Percentiles rank a stretch among this genome's conserved stretches.
Evolutionary conservation across 1,140 invertebrate genomes (phyloP).

Genomic region (Macrotrachela quadricornifera): DNA sequence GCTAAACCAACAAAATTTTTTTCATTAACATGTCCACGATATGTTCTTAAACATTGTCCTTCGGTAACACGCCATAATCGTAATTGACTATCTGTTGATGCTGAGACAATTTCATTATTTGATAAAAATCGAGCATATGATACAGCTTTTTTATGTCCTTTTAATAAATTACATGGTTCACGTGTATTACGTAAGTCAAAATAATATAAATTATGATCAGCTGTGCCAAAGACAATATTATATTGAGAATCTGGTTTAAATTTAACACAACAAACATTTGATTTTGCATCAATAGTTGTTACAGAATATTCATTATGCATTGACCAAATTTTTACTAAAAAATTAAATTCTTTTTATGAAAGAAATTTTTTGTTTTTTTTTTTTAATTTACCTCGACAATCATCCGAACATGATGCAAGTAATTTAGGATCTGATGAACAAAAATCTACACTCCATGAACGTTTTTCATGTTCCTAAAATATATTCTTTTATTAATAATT

Average conservation of each 20-base stretch:
- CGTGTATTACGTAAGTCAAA: slow-evolving; percentile 73
- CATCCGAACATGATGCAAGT: slow-evolving; percentile 78
- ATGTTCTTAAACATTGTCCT: slow-evolving; percentile 54
- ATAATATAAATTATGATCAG: slow-evolving; percentile 88
- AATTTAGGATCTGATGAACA: slow-evolving; percentile 70
- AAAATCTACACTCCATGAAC: slow-evolving; percentile 90
- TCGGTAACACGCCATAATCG: slow-evolving; percentile 74
- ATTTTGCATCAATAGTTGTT: slow-evolving; percentile 62
- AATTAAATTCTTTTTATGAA: too few species aligned
- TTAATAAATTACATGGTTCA: slow-evolving; percentile 57
- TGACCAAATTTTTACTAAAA: slow-evolving; percentile 74
- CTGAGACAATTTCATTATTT: slow-evolving; percentile 66
- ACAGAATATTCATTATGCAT: slow-evolving; percentile 65
- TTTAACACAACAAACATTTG: slow-evolving; percentile 86
- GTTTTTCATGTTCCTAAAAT: slow-evolving; percentile 65
- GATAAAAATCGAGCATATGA: slow-evolving; percentile 87
- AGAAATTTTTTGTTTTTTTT: too few species aligned
- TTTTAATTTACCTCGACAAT: slow-evolving; percentile 36
- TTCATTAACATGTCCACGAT: slow-evolving; percentile 33
- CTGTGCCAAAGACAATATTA: slow-evolving; percentile 75
- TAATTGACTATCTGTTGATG: slow-evolving; percentile 76
- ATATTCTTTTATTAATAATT: too few species aligned
- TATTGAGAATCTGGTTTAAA: slow-evolving; percentile 68
- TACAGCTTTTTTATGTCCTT: slow-evolving; percentile 78
- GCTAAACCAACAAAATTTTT: slow-evolving; percentile 44